Evolutionary conservation across 64 coral and sea anemone genomes (phyloP), one percentile per base, ranked within the genome.

Genomic region (Stylophora pistillata): DNA sequence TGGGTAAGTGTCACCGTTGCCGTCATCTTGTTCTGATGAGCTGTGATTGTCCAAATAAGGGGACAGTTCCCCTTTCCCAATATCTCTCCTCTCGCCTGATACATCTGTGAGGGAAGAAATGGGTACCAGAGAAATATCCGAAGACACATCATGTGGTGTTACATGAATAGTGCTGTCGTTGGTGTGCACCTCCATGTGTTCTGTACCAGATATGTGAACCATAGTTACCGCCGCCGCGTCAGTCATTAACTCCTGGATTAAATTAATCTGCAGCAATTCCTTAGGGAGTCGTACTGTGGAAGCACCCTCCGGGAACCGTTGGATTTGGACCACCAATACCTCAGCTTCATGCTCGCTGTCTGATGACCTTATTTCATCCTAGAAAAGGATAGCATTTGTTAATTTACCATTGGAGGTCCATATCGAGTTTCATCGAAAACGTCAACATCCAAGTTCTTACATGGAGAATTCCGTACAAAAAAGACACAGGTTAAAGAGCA

Each of bases 271-370:
- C 73, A 86, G 26, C 18, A 71, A 75, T 28, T 70, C 80, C 62
- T 37, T 84, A 12, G 61, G 33, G 65, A 70, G 32, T 47, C 69
- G 80, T 1, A 53, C 80, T 0, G 12, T 53, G 32, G 32, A 23
- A 84, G 69, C 69, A 53, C 30, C 72, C 59, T 93, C 91, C 1
- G 91, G 91, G 3, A 78, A 93, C 76, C 62, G 73, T 77, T 93
- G 91, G 25, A 89, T 63, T 53, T 88, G 91, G 66, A 23, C 64
- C 3, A 87, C 71, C 5, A 88, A 82, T 13, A 79, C 78, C 37
- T 93, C 91, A 89, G 28, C 72, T 47, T 97, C 95, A 5, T 92
- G 77, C 74, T 97, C 95, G 79, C 88, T 81, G 74, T 97, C 95
- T 2, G 95, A 97, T 11, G 95, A 97, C 23, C 69, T 84, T 17